Percentiles rank a stretch among this genome's conserved stretches.
Conservation (phyloP, 2,797 vertebrate genomes). For the Pachyuromys duprasi region DNA sequence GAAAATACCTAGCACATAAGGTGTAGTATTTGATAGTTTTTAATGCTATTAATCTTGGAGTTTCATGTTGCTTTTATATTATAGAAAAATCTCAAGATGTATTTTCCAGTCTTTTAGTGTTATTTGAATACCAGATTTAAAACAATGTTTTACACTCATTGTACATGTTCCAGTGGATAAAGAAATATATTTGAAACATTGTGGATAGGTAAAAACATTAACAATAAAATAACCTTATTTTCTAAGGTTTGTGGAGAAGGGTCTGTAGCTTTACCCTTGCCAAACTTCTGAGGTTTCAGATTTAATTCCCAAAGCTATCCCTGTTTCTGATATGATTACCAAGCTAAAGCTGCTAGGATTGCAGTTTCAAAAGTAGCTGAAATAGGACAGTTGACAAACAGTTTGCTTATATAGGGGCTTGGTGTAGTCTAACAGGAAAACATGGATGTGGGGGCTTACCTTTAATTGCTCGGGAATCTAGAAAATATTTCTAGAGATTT, state of each 20-base stretch:
- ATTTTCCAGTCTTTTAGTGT: conserved; percentile 43
- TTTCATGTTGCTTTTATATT: conserved; percentile 17
- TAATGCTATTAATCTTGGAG: not conserved
- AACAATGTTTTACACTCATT: conserved; percentile 32
- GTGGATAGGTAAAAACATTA: not conserved
- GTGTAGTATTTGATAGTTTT: not conserved
- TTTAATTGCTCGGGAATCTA: conserved; percentile 5
- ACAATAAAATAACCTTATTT: not conserved
- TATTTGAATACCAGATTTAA: conserved; percentile 51
- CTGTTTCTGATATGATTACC: conserved; percentile 31
- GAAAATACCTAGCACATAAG: not conserved
- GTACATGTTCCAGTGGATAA: conserved; percentile 13
- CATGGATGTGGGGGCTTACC: not conserved
- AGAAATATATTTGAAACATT: conserved; percentile 38
- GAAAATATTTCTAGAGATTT: not conserved
- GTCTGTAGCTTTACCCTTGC: not conserved
- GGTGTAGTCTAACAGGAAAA: not conserved
- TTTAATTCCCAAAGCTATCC: conserved; percentile 34
- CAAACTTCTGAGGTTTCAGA: conserved; percentile 61
- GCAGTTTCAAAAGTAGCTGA: conserved; percentile 46
- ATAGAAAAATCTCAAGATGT: not conserved
- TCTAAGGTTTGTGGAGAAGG: not conserved
- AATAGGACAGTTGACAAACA: not conserved
- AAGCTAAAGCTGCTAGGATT: conserved; percentile 8
- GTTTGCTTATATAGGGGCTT: not conserved